Conservation (phyloP, 2,888 invertebrate species). For the Tipula helvola region DNA sequence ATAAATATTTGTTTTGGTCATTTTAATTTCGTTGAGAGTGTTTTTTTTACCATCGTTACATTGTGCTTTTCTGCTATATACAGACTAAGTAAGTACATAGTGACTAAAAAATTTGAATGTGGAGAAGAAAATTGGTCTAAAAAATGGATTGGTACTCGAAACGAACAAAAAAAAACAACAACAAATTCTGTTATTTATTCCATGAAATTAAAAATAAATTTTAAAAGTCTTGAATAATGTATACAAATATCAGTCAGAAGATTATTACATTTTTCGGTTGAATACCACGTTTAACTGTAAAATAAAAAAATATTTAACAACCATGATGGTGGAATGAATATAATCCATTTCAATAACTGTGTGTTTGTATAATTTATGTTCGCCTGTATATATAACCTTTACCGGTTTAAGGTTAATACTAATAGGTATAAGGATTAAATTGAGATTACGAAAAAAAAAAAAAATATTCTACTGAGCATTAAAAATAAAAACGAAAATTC, state of each 20-base stretch:
- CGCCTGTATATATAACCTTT: not conserved
- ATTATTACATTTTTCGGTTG: not conserved
- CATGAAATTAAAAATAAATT: not conserved
- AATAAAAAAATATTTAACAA: not conserved
- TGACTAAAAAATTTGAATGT: not conserved
- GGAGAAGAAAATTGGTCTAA: not conserved
- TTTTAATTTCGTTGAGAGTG: not conserved
- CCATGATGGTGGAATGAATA: not conserved
- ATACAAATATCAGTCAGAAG: not conserved
- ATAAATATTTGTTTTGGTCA: conserved; percentile 4
- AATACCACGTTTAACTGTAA: not conserved
- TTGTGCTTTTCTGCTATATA: not conserved
- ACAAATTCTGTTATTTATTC: not conserved
- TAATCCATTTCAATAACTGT: not conserved
- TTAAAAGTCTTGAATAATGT: not conserved
- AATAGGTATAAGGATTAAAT: not conserved
- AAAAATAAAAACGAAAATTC: not conserved
- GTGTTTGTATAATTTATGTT: not conserved
- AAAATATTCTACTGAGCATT: not conserved
- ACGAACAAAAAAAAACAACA: too few species aligned
- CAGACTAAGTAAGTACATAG: too few species aligned
- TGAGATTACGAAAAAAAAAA: not conserved
- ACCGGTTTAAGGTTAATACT: not conserved
- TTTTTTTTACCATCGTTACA: not conserved
- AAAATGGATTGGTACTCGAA: not conserved